Conservation (phyloP, 2,888 invertebrate species). For the Elgonia sp. region DNA sequence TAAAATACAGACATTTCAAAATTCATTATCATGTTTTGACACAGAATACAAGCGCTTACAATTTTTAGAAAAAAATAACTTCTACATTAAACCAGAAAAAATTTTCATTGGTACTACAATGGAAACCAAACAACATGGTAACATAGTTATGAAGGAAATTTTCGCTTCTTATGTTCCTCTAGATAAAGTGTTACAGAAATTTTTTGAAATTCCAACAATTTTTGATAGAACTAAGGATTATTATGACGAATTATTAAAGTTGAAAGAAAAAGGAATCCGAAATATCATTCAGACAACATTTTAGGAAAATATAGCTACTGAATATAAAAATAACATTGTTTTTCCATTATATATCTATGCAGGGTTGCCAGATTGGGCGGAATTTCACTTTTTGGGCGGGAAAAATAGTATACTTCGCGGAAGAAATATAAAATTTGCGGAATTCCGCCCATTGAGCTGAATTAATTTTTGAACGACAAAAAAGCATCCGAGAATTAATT, state of each 20-base stretch:
- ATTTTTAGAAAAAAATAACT: conserved; percentile 35
- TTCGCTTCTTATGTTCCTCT: neutral
- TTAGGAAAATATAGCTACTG: conserved; percentile 31
- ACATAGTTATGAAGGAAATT: conserved; percentile 11
- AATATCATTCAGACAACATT: conserved; percentile 51
- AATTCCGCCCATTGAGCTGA: conserved; percentile 61
- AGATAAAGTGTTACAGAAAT: conserved; percentile 1
- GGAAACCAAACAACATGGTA: neutral
- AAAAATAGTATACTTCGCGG: no score
- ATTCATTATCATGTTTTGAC: conserved; percentile 13
- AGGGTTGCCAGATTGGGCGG: no score
- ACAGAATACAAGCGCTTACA: conserved; percentile 52
- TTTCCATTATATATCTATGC: conserved; percentile 48
- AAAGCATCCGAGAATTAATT: conserved; percentile 52
- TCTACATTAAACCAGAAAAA: conserved; percentile 24
- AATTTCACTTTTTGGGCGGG: no score
- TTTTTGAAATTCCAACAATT: conserved; percentile 27
- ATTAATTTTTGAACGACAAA: conserved; percentile 57
- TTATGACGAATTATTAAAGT: conserved; percentile 3
- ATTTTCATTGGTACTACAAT: conserved; percentile 16
- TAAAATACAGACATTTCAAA: conserved; percentile 24
- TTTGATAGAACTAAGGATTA: neutral
- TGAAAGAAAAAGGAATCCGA: neutral
- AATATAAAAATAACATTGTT: conserved; percentile 22
- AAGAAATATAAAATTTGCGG: no score